Evolutionary conservation across 2,113 vertebrate genomes (phyloP), one percentile per base, ranked within the genome.

Genomic region (Pyxicephalus adspersus): DNA sequence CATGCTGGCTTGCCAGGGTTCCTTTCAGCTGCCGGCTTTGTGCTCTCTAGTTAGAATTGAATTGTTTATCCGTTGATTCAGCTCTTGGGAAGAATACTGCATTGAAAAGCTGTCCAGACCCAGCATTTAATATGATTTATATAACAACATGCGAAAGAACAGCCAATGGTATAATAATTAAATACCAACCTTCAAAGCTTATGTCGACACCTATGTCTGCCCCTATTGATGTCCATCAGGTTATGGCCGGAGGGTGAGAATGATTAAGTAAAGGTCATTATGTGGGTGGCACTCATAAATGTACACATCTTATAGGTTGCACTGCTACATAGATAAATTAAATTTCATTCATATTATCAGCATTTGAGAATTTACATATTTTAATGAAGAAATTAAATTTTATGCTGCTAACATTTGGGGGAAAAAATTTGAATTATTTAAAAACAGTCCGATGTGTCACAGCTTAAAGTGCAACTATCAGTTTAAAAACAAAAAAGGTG

Each of bases 71-170:
- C 31, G 65, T 23, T 67, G n/a, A 50, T 45, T 67, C 34, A 52
- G 22, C 67, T 52, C 50, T 52, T 25, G 18, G 34, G 13, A 28
- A 26, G 25, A 22, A 70, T 18, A 0, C n/a, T 26, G 23, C 3
- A 28, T 25, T 50, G 26, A 51, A 22, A 16, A 55, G 28, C 51
- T 15, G 50, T 50, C 2, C 45, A 45, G 38, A 45, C 38, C 15
- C 38, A 45, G 38, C 38, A 71, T 26, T 54, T 71, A 28, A 52
- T 55, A 22, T 72, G 52, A 57, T 72, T 55, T 57, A 52, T 70
- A 18, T 71, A 52, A n/a, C 20, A 13, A 9, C n/a, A 9, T 70
- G 16, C 23, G n/a, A 50, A 68, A 25, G 22, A 9, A 51, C 51
- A 29, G 23, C 34, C 50, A 54, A 71, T 57, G 9, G 22, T 13